Evolutionary conservation across 92 coral and sea anemone species (phyloP).

Genomic region (Meandrina meandrites): DNA sequence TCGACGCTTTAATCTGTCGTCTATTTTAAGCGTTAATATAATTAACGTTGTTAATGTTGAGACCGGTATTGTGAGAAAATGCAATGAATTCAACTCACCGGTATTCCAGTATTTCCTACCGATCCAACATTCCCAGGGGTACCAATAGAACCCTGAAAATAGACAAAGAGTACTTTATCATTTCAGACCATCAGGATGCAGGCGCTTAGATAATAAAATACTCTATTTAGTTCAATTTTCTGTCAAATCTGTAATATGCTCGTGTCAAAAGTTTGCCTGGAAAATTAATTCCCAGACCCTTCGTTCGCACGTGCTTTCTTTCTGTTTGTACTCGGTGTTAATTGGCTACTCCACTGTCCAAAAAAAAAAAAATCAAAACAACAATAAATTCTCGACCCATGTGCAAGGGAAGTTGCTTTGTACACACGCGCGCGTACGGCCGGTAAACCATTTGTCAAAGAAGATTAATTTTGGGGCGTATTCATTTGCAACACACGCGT

Average conservation of each 20-base stretch:
- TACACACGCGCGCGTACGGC: too few species aligned
- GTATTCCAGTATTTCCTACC: conserved; percentile 17
- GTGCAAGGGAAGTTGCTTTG: too few species aligned
- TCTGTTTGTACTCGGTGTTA: background rate
- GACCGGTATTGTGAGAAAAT: background rate
- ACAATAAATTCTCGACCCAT: too few species aligned
- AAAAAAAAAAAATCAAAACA: too few species aligned
- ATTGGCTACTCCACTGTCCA: too few species aligned
- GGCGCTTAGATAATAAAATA: too few species aligned
- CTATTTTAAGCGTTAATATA: background rate
- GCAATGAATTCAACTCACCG: background rate
- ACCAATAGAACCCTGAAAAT: conserved; percentile 32
- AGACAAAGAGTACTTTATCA: background rate
- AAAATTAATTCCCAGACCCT: background rate
- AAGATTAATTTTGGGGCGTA: too few species aligned
- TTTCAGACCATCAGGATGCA: too few species aligned
- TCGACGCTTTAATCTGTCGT: too few species aligned
- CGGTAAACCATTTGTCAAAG: too few species aligned
- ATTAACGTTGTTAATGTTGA: background rate
- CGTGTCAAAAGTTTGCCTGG: background rate
- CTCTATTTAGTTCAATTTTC: too few species aligned
- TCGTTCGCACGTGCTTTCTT: background rate
- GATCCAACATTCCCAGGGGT: conserved; percentile 1
- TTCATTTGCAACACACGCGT: too few species aligned
- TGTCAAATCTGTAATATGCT: background rate